phyloP scores from a whole-genome alignment of 1,140 invertebrate species.

The Harlomillsia oculata region DNA sequence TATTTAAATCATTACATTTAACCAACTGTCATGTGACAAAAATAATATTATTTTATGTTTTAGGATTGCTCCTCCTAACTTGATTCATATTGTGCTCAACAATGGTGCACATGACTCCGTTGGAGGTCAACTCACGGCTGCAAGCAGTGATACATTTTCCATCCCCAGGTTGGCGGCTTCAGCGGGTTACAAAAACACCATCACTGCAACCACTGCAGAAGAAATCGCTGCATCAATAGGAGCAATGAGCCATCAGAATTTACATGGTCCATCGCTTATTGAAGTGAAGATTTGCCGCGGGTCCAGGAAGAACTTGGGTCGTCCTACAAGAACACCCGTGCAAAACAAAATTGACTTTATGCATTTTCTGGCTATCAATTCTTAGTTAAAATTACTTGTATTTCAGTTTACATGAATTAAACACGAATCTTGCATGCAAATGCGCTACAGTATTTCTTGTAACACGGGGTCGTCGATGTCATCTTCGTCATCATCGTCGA shows the following conservation, averaged over 20 bases:
- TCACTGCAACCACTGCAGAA: constrained; percentile 38
- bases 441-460: too few relatives aligned
- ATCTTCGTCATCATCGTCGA: too few relatives aligned
- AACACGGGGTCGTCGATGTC: too few relatives aligned
- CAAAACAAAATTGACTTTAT: constrained; percentile 46
- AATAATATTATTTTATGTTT: too few relatives aligned
- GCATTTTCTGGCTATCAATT: constrained; percentile 40
- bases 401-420: too few relatives aligned
- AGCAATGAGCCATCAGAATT: constrained; percentile 25
- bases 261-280: constrained; percentile 41
- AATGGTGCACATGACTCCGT: constrained; percentile 46
- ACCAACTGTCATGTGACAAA: too few relatives aligned
- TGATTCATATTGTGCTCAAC: constrained; percentile 44
- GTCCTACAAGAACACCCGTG: constrained; percentile 42
- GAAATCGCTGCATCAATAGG: constrained; percentile 38
- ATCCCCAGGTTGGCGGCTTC: constrained; percentile 39
- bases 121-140: constrained; percentile 43
- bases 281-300: constrained; percentile 42
- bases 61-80: constrained; percentile 38
- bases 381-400: neutral
- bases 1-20: too few relatives aligned
- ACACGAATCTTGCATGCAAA: too few relatives aligned
- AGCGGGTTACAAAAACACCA: constrained; percentile 41
- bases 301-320: constrained; percentile 41
- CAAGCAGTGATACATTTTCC: constrained; percentile 38